phyloP scores from a whole-genome alignment of 2,113 vertebrate species.

The Anas platyrhynchos region DNA sequence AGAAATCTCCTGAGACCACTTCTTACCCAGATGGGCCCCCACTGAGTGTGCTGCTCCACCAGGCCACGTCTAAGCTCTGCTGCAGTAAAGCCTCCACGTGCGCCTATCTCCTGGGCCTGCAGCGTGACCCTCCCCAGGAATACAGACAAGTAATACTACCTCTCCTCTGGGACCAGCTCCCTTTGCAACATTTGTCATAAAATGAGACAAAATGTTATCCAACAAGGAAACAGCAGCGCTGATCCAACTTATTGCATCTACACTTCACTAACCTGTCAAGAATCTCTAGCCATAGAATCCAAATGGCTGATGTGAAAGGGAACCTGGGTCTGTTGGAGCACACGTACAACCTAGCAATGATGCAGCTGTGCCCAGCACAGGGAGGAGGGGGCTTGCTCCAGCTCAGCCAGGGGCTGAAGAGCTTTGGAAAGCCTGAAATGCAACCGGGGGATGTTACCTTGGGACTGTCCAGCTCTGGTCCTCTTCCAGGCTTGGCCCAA shows the following conservation, averaged over 20 bases:
- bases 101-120: not conserved
- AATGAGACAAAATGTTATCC: not conserved
- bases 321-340: not conserved
- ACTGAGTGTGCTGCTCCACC: not conserved
- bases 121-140: not conserved
- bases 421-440: not conserved
- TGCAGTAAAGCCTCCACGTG: conserved; percentile 36
- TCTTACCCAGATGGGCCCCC: not conserved
- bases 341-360: not conserved
- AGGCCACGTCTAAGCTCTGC: not conserved
- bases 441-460: not conserved
- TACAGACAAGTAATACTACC: not conserved
- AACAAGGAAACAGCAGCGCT: not conserved
- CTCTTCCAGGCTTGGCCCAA: not conserved
- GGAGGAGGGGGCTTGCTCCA: not conserved
- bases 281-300: not conserved
- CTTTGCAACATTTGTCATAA: not conserved
- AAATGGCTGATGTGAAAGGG: not conserved
- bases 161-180: not conserved
- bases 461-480: not conserved
- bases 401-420: not conserved
- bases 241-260: not conserved
- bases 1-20: not conserved
- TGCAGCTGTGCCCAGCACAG: not conserved
- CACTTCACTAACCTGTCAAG: not conserved